Evolutionary conservation across 2,888 invertebrate species (phyloP), one percentile per base, ranked within the genome.

Genomic region (Leistus spinibarbis): DNA sequence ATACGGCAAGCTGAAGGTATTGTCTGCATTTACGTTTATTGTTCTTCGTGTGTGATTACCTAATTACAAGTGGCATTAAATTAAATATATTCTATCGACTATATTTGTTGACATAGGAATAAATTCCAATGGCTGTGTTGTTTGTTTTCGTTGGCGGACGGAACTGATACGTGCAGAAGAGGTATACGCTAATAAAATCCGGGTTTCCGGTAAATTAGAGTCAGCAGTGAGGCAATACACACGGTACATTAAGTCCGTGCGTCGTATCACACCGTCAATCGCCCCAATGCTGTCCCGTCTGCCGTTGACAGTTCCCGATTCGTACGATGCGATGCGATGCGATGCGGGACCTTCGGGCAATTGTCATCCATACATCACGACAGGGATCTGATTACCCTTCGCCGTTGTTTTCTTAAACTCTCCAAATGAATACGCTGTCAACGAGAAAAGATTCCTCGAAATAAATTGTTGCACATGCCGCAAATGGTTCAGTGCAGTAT

Each of bases 141-240:
- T 1, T 40, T 40, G 40, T 40, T 40, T 24, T 24, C 3, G 24
- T 24, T 24, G 7, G 24, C 24, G 24, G 24, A 54, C 56, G 40
- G 54, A 65, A 64, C 40, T 10, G 62, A 5, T 54, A 40, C 57
- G 23, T 56, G 54, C 54, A 24, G 13, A 23, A n/a, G 67, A 60
- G 73, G 73, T 73, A 40, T 73, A 62, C 69, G 78, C 80, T 80
- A 80, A 80, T 81, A 81, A 81, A 82, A 82, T 82, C 81, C 78
- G 77, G 79, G 80, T 81, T 81, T 81, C 80, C 81, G 78, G 78
- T 81, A 81, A 81, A 81, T 81, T 81, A 81, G 80, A 79, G 78
- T 63, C 78, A 78, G 78, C 76, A 77, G 76, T 76, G 78, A 77
- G 75, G 78, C 78, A 78, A 80, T 79, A 78, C 79, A 79, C 78